A percentile compares a stretch with the other conserved stretches of the same genome.
phyloP scores from a whole-genome alignment of 2,113 vertebrate genomes.

The Progne subis region DNA sequence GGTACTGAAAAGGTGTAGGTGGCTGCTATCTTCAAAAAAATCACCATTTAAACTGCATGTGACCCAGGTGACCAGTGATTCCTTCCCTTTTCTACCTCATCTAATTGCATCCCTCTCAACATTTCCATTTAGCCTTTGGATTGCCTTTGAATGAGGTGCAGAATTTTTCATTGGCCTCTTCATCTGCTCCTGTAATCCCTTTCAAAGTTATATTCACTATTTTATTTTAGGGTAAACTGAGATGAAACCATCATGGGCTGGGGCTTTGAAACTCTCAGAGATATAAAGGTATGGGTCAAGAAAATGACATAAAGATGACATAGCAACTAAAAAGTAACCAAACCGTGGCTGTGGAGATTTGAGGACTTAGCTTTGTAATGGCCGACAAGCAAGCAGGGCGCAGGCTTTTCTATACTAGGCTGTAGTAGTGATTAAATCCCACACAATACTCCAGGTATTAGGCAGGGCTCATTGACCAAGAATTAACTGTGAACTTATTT shows the following conservation, averaged over 20 bases:
- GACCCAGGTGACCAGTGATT: neutral
- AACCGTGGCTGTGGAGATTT: neutral
- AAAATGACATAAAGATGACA: neutral
- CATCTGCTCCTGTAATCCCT: neutral
- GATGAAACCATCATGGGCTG: neutral
- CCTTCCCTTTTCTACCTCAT: neutral
- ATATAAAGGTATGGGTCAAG: fast-evolving
- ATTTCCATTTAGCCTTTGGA: neutral
- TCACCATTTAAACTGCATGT: neutral
- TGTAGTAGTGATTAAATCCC: neutral
- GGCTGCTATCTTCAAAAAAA: neutral
- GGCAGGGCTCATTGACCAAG: neutral
- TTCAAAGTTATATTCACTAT: neutral
- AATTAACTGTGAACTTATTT: neutral
- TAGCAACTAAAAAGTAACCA: neutral
- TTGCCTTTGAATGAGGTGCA: neutral
- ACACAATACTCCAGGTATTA: neutral
- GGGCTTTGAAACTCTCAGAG: neutral
- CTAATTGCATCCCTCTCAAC: neutral
- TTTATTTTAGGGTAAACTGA: neutral
- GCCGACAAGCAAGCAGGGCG: neutral
- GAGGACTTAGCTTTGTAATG: neutral
- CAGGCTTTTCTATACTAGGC: neutral
- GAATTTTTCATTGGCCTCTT: neutral
- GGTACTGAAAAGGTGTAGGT: neutral